Evolutionary conservation across 1,140 invertebrate genomes (phyloP).

Genomic region (Pararge aegeria): DNA sequence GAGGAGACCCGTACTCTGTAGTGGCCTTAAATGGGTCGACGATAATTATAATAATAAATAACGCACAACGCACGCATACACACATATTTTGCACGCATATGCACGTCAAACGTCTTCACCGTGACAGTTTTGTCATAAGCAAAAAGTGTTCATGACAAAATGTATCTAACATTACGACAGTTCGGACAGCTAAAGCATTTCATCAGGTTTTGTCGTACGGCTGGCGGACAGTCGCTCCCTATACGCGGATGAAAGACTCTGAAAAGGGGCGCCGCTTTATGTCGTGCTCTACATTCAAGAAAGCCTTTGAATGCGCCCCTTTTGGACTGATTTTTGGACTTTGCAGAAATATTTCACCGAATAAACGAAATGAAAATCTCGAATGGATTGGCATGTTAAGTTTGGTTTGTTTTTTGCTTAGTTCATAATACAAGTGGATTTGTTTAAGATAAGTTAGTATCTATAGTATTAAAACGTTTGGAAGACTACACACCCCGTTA

Average conservation of each 20-base stretch:
- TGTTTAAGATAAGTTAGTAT: no score
- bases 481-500: no score
- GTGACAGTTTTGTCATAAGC: no score
- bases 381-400: background rate
- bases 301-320: background rate
- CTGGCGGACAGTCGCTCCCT: conserved; percentile 88
- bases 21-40: no score
- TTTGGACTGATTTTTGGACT: background rate
- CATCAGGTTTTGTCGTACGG: conserved; percentile 83
- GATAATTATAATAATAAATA: no score
- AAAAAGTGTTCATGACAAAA: no score
- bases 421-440: background rate
- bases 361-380: background rate
- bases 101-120: no score
- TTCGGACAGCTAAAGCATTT: background rate
- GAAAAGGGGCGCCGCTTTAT: conserved; percentile 2
- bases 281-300: background rate
- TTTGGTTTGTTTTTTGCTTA: background rate
- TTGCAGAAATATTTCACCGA: background rate
- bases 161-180: background rate
- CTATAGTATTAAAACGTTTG: no score
- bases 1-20: no score
- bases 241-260: conserved; percentile 91
- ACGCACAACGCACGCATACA: no score
- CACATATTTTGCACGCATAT: no score